Base-by-base conservation (phyloP, 2,888 invertebrate genomes). In the Augiades crinisus region DNA sequence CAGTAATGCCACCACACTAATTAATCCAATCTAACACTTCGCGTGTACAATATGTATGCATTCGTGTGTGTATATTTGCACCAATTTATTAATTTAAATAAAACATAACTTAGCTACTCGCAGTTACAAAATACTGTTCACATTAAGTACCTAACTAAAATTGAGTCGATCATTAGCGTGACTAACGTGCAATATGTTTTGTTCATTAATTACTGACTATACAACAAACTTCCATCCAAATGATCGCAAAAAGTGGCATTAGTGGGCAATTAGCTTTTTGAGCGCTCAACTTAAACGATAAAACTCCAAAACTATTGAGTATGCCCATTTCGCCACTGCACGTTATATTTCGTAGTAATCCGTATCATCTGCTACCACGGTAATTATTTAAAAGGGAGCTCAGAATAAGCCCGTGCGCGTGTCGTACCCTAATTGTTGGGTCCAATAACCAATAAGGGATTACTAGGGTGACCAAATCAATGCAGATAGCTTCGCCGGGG, bases 291-390 rank as follows among this genome's bases (percentile, higher is more conserved):
- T 43, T 27, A 19, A 17, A n/a, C 33, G 22, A 22, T 24, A 34
- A 24, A 41, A 33, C 24, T 41, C 38, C 33, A 22, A 41, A 45
- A 41, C 49, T 49, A 40, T 37, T 37, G 14, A 27, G 16, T 45
- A 22, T 19, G 21, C 7, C 30, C 17, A 13, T 37, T 36, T n/a
- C 10, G 37, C 8, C n/a, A n/a, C n/a, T n/a, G 74, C 60, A 64
- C 61, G 64, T 59, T 63, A 69, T 69, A 66, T 68, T 60, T 59
- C 63, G 55, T 57, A 59, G 65, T 89, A 89, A 89, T 86, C 88
- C 87, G 76, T 81, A 85, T 89, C 87, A 88, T 89, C 87, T 88
- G 88, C 84, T 86, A 72, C 87, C 72, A 72, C 70, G 75, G 84
- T 84, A 88, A 89, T 88, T 87, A 87, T 88, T 84, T 85, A 81